Percentiles rank a stretch among this genome's conserved stretches.
Conservation (phyloP, 2,888 invertebrate genomes). For the Sicus ferrugineus region DNA sequence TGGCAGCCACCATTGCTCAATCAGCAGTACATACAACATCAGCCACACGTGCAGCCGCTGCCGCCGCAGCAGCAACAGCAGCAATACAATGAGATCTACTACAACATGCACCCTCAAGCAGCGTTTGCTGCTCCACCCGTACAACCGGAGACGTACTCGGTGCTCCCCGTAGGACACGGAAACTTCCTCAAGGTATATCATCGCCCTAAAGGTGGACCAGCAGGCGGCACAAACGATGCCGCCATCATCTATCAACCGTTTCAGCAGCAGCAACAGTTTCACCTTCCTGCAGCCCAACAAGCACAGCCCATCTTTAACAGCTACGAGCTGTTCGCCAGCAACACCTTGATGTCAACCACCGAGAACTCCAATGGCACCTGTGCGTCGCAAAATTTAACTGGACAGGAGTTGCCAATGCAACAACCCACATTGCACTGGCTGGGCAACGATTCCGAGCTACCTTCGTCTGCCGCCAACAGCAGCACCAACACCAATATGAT, state of each 20-base stretch:
- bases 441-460: slow-evolving; percentile 42
- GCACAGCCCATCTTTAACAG: slow-evolving; percentile 52
- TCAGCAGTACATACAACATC: slow-evolving; percentile 38
- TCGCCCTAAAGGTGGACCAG: slow-evolving; percentile 53
- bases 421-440: neutral
- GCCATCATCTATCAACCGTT: slow-evolving; percentile 31
- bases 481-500: slow-evolving; percentile 56
- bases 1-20: slow-evolving; percentile 42
- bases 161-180: slow-evolving; percentile 61
- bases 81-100: slow-evolving; percentile 55
- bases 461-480: slow-evolving; percentile 18
- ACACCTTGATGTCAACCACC: slow-evolving; percentile 54
- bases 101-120: slow-evolving; percentile 51
- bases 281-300: slow-evolving; percentile 29
- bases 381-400: neutral
- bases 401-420: slow-evolving; percentile 24
- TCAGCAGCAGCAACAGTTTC: slow-evolving; percentile 35
- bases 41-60: slow-evolving; percentile 31
- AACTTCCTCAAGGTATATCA: slow-evolving; percentile 64
- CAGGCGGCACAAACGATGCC: slow-evolving; percentile 15
- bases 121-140: slow-evolving; percentile 42
- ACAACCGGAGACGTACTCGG: slow-evolving; percentile 60
- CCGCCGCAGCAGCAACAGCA: slow-evolving; percentile 42
- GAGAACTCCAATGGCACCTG: slow-evolving; percentile 41
- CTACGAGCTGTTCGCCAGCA: slow-evolving; percentile 62